Evolutionary conservation across 2,888 invertebrate species (phyloP), one percentile per base, ranked within the genome.

Genomic region (Enchytraeus crypticus): DNA sequence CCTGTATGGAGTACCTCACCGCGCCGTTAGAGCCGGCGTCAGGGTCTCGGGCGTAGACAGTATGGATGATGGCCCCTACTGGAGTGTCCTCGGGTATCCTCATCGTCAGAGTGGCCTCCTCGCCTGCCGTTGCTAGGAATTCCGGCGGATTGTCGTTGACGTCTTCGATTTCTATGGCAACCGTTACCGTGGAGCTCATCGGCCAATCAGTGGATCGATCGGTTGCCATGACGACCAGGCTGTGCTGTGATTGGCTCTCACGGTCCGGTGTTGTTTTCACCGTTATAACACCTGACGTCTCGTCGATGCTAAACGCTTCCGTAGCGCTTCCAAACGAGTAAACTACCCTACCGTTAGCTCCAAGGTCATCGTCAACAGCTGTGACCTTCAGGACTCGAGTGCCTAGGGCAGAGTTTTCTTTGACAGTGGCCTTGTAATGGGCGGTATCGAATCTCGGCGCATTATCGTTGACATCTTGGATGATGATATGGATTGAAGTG

Each of bases 71-170:
- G 61, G 90, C 87, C 64, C 92, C 92, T 2, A 85, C 81, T 0
- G 93, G 95, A 11, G 93, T 85, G 79, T 95, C 95, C 79, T 96
- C 95, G 5, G 91, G 85, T 27, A 92, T 86, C 74, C 90, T 88
- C 43, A 91, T 89, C 2, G 21, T 8, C 45, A 66, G 66, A 18
- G 30, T 33, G 1, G 53, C 43, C 46, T 34, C 23, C 29, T 57
- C 43, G 11, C 38, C 38, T 18, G 11, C 38, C 18, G 38, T 8
- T 18, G 38, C 11, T 18, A 18, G 11, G 38, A 67, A 66, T 33
- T 55, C 27, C 1, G 67, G 67, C 2, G 67, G 55, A 54, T 66
- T 60, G 61, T 66, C 66, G 34, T 67, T 67, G 46, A 65, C 51
- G 47, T 67, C 67, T 18, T 32, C 21, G 21, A 67, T 63, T 21